Conservation (phyloP, 1,140 invertebrate species). For the Penaeus indicus region DNA sequence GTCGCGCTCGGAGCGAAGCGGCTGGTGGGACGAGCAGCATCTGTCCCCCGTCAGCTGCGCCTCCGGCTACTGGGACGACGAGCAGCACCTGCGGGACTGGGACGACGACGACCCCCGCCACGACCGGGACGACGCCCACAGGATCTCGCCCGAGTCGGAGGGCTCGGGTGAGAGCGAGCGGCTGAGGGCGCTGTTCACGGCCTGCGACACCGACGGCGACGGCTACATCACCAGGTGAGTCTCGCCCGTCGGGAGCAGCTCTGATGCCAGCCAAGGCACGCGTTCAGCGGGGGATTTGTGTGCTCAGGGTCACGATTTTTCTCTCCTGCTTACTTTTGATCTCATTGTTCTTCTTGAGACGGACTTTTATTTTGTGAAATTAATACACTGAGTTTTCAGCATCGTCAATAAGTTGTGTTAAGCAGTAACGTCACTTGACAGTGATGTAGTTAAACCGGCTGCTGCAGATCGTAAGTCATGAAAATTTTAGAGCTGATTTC, state of each 20-base stretch:
- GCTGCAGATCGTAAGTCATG: too few relatives aligned
- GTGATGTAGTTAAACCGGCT: too few relatives aligned
- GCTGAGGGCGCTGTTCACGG: conserved; percentile 50
- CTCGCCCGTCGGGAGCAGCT: neutral
- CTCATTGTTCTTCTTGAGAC: too few relatives aligned
- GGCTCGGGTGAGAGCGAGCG: conserved; percentile 40
- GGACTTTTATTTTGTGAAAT: too few relatives aligned
- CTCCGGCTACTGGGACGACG: conserved; percentile 41
- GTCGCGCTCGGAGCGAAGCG: conserved; percentile 31
- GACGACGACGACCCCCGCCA: neutral
- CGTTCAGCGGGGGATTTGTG: neutral
- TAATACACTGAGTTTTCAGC: too few relatives aligned
- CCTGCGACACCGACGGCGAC: conserved; percentile 53
- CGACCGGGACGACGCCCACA: neutral
- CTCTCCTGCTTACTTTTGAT: too few relatives aligned
- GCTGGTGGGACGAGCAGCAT: conserved; percentile 40
- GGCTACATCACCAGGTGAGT: conserved; percentile 55
- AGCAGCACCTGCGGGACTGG: neutral
- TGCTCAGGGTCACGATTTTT: too few relatives aligned
- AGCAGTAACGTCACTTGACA: too few relatives aligned
- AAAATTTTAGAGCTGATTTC: neutral
- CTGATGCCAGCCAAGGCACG: too few relatives aligned
- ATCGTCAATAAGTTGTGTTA: too few relatives aligned
- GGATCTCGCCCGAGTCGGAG: conserved; percentile 23
- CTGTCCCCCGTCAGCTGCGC: conserved; percentile 47